Percentiles rank a stretch among this genome's conserved stretches.
These are phyloP conservation scores for Myotis myotis DNA, from an alignment of 2,797 vertebrate species.

Conservation along the genomic window DNA sequence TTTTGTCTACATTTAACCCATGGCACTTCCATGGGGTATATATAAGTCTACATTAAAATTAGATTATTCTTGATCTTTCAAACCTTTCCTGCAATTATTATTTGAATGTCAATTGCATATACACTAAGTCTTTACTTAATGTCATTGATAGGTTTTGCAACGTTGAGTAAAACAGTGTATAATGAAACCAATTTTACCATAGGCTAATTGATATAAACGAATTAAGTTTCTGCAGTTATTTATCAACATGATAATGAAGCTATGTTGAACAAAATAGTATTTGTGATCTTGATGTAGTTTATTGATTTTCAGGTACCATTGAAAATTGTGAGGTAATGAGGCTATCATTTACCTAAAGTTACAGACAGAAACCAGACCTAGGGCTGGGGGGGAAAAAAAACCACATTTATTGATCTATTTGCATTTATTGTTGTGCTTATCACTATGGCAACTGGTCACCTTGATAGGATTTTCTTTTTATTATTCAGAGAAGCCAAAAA, in stretches of 20 bases:
- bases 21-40: neutral
- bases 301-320: neutral
- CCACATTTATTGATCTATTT: neutral
- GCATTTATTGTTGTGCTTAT: neutral
- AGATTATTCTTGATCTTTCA: neutral
- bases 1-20: neutral
- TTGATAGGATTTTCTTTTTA: neutral
- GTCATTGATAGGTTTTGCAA: neutral
- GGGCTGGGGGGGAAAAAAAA: neutral
- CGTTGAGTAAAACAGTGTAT: neutral
- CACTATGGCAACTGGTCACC: slow-evolving; percentile 10
- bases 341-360: neutral
- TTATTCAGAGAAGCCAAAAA: neutral
- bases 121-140: neutral
- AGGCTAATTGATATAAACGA: neutral
- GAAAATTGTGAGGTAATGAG: neutral
- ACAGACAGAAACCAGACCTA: neutral
- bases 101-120: neutral
- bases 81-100: neutral
- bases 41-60: neutral
- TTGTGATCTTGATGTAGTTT: neutral
- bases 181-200: neutral
- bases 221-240: neutral
- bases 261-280: neutral
- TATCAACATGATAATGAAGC: neutral